Base-by-base conservation (phyloP, 2,888 invertebrate species). In the Drosophila melanosoma region DNA sequence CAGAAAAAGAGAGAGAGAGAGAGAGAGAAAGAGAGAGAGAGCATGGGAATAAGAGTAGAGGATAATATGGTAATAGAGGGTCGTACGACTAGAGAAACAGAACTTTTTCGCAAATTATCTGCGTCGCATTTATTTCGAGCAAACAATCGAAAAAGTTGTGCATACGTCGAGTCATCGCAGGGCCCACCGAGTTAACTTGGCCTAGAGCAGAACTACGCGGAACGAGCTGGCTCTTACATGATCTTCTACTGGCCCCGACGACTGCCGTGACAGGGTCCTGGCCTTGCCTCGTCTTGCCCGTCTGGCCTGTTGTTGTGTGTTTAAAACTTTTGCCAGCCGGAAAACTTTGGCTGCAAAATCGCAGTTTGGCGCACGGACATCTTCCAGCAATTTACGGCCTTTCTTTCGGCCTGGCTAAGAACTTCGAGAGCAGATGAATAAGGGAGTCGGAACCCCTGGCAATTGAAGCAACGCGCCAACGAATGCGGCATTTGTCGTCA, bases 71-170 rank as follows among this genome's bases (percentile, higher is more conserved):
- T 74, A 73, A 79, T 68, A 38, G 61, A 12, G 49, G 15, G 61
- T 64, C 57, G 26, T 53, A n/a, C n/a, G 61, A 48, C 38, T 36
- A 45, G 59, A 53, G 67, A 53, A 70, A 79, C 59, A 53, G 52
- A 88, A 84, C 73, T 87, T 84, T 84, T 87, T 87, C 82, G 73
- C 84, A 84, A 84, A 84, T 84, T 84, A 84, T 84, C 89, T 85
- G 84, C 79, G 79, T 82, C 82, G 84, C 84, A 87, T 85, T 87
- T 85, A 85, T 87, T 89, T 88, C 86, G 89, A 87, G 85, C 85
- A 89, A 85, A 89, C 84, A 85, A 85, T 85, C 87, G 85, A 73
- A 80, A 89, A 86, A 86, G 53, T 86, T 89, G 89, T 61, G 66
- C 80, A 80, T 75, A 80, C 89, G 74, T 66, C 75, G 71, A 69